These are phyloP conservation scores for Lapara coniferarum DNA, from an alignment of 2,888 invertebrate species.

Conservation along the genomic window DNA sequence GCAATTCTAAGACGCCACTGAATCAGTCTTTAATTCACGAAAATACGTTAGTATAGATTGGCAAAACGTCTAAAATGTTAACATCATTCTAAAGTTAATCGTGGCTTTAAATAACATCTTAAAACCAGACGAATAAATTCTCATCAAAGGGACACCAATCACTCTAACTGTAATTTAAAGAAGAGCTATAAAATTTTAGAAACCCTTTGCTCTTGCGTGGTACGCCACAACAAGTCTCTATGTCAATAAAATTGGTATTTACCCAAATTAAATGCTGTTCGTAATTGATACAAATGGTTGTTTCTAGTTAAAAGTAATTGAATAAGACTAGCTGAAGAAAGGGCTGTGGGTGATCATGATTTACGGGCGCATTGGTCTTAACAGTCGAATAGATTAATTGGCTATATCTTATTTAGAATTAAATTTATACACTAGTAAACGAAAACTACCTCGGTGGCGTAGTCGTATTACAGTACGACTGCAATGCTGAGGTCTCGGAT, in stretches of 20 bases:
- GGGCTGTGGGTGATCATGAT: slow-evolving; percentile 39
- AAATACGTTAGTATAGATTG: no score
- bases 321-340: slow-evolving; percentile 61
- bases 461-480: no score
- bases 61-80: slow-evolving; percentile 31
- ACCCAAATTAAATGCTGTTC: slow-evolving; percentile 74
- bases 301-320: slow-evolving; percentile 79
- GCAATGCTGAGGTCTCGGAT: no score
- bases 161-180: slow-evolving; percentile 52
- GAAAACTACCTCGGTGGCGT: no score
- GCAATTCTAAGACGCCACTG: no score
- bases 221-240: slow-evolving; percentile 67
- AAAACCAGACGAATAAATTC: slow-evolving; percentile 58
- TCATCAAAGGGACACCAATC: slow-evolving; percentile 56
- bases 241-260: slow-evolving; percentile 80
- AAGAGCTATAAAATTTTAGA: slow-evolving; percentile 68
- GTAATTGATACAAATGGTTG: slow-evolving; percentile 82
- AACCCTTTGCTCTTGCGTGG: slow-evolving; percentile 50
- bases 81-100: slow-evolving; percentile 29
- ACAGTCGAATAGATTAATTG: slow-evolving; percentile 43
- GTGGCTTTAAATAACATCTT: slow-evolving; percentile 31
- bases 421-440: no score
- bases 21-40: no score
- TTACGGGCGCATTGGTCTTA: slow-evolving; percentile 47
- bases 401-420: not conserved